phyloP scores from a whole-genome alignment of 2,888 invertebrate species.

The Cancer borealis region DNA sequence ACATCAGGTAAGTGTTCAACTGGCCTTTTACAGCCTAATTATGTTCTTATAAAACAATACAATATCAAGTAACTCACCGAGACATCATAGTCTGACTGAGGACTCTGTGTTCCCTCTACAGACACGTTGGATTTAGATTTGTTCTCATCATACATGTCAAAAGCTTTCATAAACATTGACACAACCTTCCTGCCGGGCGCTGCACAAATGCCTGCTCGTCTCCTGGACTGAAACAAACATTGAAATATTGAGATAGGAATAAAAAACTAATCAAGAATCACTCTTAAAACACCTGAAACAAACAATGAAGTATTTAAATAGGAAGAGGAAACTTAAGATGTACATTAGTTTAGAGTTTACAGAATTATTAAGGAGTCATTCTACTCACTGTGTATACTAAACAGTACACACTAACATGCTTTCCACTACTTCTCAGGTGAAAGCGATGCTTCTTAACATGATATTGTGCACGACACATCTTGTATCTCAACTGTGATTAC shows the following conservation, averaged over 20 bases:
- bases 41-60: neutral
- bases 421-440: neutral
- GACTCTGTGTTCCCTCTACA: neutral
- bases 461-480: neutral
- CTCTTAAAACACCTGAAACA: neutral
- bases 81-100: neutral
- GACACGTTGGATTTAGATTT: neutral
- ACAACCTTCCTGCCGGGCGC: neutral
- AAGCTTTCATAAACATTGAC: constrained; percentile 63
- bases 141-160: constrained; percentile 59
- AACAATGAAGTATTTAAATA: neutral
- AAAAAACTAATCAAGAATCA: neutral
- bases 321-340: neutral
- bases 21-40: no score
- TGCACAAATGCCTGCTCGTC: neutral
- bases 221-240: constrained; percentile 42
- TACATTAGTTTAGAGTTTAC: no score
- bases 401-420: neutral
- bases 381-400: neutral
- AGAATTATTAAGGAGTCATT: no score
- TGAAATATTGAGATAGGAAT: neutral
- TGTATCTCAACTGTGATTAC: neutral
- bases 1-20: no score
- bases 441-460: neutral
- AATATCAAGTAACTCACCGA: constrained; percentile 15